A percentile compares a stretch with the other conserved stretches of the same genome.
Evolutionary conservation across 2,113 vertebrate genomes (phyloP).

Genomic region (Labeo catla): DNA sequence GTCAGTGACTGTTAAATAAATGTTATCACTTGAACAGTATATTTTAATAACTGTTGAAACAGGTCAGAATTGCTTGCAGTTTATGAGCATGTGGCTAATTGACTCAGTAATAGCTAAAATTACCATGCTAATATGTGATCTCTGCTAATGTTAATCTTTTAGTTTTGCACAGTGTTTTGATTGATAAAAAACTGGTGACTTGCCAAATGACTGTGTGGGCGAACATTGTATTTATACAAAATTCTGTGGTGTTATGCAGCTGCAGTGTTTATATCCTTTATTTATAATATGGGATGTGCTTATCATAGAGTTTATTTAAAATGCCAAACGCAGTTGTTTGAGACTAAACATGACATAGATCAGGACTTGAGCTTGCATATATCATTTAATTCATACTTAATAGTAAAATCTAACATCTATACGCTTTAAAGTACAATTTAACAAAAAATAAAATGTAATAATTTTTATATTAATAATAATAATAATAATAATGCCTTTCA

Average conservation of each 20-base stretch:
- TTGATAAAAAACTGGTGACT: background rate
- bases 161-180: background rate
- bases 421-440: too few species aligned
- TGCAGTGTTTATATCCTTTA: background rate
- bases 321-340: background rate
- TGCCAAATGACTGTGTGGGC: background rate
- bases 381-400: background rate
- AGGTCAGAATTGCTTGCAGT: background rate
- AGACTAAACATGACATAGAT: background rate
- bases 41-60: background rate
- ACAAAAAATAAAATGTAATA: too few species aligned
- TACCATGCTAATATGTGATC: background rate
- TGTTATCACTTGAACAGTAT: background rate
- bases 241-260: background rate
- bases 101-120: background rate
- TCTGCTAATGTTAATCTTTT: background rate
- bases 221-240: background rate
- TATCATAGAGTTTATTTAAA: conserved; percentile 17
- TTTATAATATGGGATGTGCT: background rate
- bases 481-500: background rate
- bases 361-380: background rate
- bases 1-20: background rate
- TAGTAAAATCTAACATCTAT: too few species aligned
- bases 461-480: background rate
- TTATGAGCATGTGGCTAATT: background rate